Evolutionary conservation across 2,888 invertebrate species (phyloP).

Genomic region (Pycnomerus fuliginosus): DNA sequence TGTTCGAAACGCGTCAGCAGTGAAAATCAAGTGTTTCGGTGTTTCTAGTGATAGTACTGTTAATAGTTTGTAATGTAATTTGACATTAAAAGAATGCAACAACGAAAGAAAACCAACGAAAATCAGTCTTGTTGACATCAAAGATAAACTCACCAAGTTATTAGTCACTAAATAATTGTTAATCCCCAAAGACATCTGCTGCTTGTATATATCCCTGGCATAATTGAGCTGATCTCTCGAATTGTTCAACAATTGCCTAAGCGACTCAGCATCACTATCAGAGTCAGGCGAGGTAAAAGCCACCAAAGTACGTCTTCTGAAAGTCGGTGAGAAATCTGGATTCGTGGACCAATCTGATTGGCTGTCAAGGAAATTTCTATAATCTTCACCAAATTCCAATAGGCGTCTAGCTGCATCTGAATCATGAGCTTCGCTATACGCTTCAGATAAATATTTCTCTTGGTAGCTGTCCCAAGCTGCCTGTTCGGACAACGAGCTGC

Average conservation of each 20-base stretch:
- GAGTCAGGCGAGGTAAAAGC: conserved; percentile 35
- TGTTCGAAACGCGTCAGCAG: too few species aligned
- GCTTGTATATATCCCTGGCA: conserved; percentile 46
- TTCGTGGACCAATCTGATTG: conserved; percentile 84
- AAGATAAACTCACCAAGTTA: conserved; percentile 47
- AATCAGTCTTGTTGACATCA: too few species aligned
- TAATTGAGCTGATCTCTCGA: conserved; percentile 46
- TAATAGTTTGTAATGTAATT: too few species aligned
- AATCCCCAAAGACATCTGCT: conserved; percentile 43
- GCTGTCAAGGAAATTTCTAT: conserved; percentile 84
- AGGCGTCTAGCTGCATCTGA: conserved; percentile 80
- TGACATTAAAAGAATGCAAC: too few species aligned
- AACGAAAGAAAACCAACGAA: too few species aligned
- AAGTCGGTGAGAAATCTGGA: conserved; percentile 54
- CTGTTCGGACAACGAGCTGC: conserved; percentile 85
- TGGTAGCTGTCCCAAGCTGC: conserved; percentile 96
- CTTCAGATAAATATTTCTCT: conserved; percentile 89
- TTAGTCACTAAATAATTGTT: conserved; percentile 44
- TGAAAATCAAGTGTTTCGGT: too few species aligned
- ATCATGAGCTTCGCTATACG: conserved; percentile 84
- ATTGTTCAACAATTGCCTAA: conserved; percentile 46
- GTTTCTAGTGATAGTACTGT: too few species aligned
- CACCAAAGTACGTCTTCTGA: conserved; percentile 41
- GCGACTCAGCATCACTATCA: conserved; percentile 48
- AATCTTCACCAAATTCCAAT: conserved; percentile 87